Evolutionary conservation across 2,113 vertebrate species (phyloP).

Genomic region (Protomyctophum bolini): DNA sequence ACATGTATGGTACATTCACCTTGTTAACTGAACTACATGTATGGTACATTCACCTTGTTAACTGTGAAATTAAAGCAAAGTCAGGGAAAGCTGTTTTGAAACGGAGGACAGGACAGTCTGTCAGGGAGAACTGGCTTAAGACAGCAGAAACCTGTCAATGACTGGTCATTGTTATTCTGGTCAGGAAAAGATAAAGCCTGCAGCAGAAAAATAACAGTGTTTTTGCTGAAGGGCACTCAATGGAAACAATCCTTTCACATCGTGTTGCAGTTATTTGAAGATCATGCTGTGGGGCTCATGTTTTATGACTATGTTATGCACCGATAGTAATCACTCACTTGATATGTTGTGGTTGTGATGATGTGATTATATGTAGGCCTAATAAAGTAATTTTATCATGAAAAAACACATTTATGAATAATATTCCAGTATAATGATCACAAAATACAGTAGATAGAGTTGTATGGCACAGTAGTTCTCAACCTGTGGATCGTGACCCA

Average conservation of each 20-base stretch:
- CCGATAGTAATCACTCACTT: too few relatives aligned
- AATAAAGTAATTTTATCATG: too few relatives aligned
- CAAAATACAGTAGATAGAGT: too few relatives aligned
- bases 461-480: too few relatives aligned
- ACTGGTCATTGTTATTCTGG: constrained; percentile 65
- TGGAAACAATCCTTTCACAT: constrained; percentile 14
- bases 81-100: constrained; percentile 16
- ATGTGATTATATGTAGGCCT: too few relatives aligned
- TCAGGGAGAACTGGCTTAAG: constrained; percentile 40
- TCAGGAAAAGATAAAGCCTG: constrained; percentile 59
- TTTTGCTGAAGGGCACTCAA: constrained; percentile 46
- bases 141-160: constrained; percentile 41
- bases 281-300: too few relatives aligned
- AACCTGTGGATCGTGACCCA: too few relatives aligned
- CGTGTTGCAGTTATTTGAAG: constrained; percentile 3
- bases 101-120: constrained; percentile 57
- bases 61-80: constrained; percentile 2
- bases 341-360: too few relatives aligned
- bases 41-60: background rate
- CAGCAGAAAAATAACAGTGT: constrained; percentile 41
- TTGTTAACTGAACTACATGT: background rate
- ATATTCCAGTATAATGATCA: too few relatives aligned
- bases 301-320: too few relatives aligned
- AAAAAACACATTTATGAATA: too few relatives aligned
- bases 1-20: too few relatives aligned